Conservation (phyloP, 2,888 invertebrate species). For the Meliscaeva auricollis region DNA sequence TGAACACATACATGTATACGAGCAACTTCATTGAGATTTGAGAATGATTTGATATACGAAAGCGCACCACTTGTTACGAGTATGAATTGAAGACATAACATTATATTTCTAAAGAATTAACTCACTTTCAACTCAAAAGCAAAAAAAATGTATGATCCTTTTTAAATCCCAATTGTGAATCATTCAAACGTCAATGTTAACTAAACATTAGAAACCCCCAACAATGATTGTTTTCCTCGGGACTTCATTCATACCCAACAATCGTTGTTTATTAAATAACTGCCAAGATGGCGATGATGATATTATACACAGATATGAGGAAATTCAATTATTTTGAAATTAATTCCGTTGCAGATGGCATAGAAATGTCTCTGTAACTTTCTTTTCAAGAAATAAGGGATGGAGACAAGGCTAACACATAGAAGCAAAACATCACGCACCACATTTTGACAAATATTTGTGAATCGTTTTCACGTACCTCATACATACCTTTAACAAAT, state of each 20-base stretch:
- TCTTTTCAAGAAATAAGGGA: conserved; percentile 2
- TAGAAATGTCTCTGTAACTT: not conserved
- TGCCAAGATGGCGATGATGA: conserved; percentile 28
- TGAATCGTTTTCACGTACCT: conserved; percentile 17
- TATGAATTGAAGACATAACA: too few relatives aligned
- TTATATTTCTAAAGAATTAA: not conserved
- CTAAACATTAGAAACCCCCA: conserved; percentile 18
- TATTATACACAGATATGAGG: conserved; percentile 10
- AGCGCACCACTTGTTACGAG: too few relatives aligned
- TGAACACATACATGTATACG: not conserved
- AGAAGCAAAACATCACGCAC: conserved; percentile 10
- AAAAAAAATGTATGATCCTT: not conserved
- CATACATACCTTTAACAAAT: too few relatives aligned
- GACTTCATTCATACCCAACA: conserved; percentile 22
- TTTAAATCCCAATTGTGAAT: conserved; percentile 13
- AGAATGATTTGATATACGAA: too few relatives aligned
- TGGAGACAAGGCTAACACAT: not conserved
- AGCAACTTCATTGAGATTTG: too few relatives aligned
- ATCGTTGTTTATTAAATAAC: conserved; percentile 15
- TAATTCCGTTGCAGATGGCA: conserved; percentile 13
- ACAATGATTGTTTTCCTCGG: conserved; percentile 7
- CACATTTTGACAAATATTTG: not conserved
- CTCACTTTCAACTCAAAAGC: too few relatives aligned
- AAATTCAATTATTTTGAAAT: conserved; percentile 52
- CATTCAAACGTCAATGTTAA: conserved; percentile 16